A percentile compares a stretch with the other conserved stretches of the same genome.
Conservation (phyloP, 2,113 vertebrate species). For the Xiphophorus maculatus region DNA sequence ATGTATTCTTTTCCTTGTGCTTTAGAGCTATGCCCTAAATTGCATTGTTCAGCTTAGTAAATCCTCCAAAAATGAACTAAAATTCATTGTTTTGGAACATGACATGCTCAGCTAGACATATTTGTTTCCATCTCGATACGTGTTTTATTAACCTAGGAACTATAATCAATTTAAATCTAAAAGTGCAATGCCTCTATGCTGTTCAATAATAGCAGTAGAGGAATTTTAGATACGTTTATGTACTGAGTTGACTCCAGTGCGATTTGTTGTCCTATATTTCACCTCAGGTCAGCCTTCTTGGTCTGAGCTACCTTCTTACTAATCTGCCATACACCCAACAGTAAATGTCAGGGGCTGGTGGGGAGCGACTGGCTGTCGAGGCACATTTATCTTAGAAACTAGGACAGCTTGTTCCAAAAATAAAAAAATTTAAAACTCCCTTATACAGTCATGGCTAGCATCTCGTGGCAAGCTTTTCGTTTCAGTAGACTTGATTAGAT, state of each 20-base stretch:
- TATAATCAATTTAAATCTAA: not conserved
- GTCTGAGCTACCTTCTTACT: conserved; percentile 50
- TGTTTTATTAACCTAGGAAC: not conserved
- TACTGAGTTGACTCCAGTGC: not conserved
- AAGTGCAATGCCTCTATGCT: not conserved
- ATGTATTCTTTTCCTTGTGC: not conserved
- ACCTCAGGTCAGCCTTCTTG: conserved; percentile 40
- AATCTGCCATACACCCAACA: conserved; percentile 30
- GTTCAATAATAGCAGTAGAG: not conserved
- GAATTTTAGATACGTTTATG: not conserved
- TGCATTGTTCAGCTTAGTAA: not conserved
- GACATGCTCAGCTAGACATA: not conserved
- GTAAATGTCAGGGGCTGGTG: conserved; percentile 73
- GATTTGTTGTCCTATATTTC: not conserved
- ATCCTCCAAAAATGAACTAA: not conserved
- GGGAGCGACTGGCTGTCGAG: conserved; percentile 63
- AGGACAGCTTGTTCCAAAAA: conserved; percentile 39
- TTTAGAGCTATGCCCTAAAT: not conserved
- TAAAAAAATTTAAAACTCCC: conserved; percentile 11
- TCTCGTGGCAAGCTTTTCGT: conserved; percentile 13
- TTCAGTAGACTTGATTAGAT: conserved; percentile 6
- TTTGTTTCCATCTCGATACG: not conserved
- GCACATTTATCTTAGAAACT: conserved; percentile 62
- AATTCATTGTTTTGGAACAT: not conserved
- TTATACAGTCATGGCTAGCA: conserved; percentile 6